Evolutionary conservation across 2,888 invertebrate species (phyloP), one percentile per base, ranked within the genome.

Genomic region (Melanargia galathea): DNA sequence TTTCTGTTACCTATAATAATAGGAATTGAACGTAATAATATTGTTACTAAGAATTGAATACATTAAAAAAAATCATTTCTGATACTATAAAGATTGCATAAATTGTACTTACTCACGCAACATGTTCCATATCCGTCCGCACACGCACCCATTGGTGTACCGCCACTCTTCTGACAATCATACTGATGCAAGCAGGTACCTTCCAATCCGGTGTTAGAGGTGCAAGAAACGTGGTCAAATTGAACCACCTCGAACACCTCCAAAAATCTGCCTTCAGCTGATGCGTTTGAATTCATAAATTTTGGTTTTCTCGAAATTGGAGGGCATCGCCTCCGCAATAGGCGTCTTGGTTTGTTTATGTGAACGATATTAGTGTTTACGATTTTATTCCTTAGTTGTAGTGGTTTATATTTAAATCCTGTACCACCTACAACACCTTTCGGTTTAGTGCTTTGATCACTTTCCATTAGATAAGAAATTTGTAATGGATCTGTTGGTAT

Each of bases 71-170:
- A 7, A 2, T 8, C 7, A 2, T 40, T 16, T 7, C 40, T 40
- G 13, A 11, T 1, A 11, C 16, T n/a, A n/a, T 13, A 40, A 5
- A 40, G 16, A 40, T n/a, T 40, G 16, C 40, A 13, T 22, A 46
- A 13, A 56, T 22, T 46, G 10, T 72, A 93, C 95, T 94, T 92
- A 96, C 96, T 94, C 67, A 95, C 92, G 76, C 96, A 96, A 76
- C 96, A 96, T 30, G 93, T 93, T 11, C 95, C 96, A 75, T 94
- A 94, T 4, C 95, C 95, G 77, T 93, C 93, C 16, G 95, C 95
- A 81, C 96, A 96, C 0, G 90, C 79, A n/a, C 95, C 95, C 80
- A 94, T 92, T 1, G 92, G 81, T 6, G 89, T 87, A 1, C 96
- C 96, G 55, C 93, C 94, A 43, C 92, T 78, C 54, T 90, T 86